Base-by-base conservation (phyloP, 2,113 vertebrate genomes). In the Thalassoma bifasciatum region DNA sequence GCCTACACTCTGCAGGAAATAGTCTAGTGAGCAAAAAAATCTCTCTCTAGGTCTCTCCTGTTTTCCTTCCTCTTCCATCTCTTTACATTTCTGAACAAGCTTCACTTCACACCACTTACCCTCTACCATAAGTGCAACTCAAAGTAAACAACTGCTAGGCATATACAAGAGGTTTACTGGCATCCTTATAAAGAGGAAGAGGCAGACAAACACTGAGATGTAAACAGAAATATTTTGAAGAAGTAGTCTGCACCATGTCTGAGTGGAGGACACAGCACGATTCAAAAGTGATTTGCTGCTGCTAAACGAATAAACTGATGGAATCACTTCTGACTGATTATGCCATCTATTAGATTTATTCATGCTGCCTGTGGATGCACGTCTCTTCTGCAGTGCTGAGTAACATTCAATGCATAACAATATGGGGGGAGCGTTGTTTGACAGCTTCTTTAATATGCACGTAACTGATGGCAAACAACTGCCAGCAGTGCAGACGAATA, bases 391-490 rank as follows among this genome's bases (percentile, higher is more conserved):
- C 30, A n/a, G 24, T 14, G 38, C 42, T 62, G 42, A 68, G 24
- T 62, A 46, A 46, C 8, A 4, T 46, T 46, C n/a, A 46, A 19
- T 19, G 56, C 23, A 67, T 67, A 50, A 24, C 26, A 26, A 38
- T 34, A 49, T 4, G 37, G n/a, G 22, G 19, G 70, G 34, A 44
- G 17, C 38, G 16, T 14, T 59, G 37, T 58, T 46, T 64, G 26
- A 52, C 65, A 44, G 49, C 23, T 2, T 42, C 57, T 36, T 57
- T 51, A 11, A 59, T 68, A 42, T 59, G 52, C 60, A 62, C 47
- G 64, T 49, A 44, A 65, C 24, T 37, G n/a, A 59, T n/a, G 1
- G 17, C 46, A 65, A 77, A 79, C n/a, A 56, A 40, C 52, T 38
- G 53, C 53, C 52, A 44, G 60, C 3, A 7, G 42, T 19, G 14